Evolutionary conservation across 1,140 invertebrate genomes (phyloP), one percentile per base, ranked within the genome.

Genomic region (Plectus sambesii): DNA sequence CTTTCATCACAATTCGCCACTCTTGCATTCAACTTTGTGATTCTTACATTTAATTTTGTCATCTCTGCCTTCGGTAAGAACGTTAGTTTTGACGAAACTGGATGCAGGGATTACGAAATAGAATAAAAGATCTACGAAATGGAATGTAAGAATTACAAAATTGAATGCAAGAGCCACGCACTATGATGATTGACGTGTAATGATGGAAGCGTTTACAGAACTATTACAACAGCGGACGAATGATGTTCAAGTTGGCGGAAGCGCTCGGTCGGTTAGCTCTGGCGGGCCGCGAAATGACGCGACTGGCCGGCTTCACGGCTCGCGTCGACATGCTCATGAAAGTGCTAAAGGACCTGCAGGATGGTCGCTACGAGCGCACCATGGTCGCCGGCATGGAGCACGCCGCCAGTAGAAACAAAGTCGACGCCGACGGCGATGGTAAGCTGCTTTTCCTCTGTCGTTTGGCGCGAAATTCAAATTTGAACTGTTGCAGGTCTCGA

Each of bases 201-300:
- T 24, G 8, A 47, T 9, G 24, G 29, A 8, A 49, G 40, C 8
- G 40, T 40, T 78, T 76, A 20, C 71, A 82, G 73, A 78, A 84
- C 61, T 97, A 98, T 66, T 97, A 97, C 70, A 89, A 85, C 9
- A 88, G 85, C 72, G 92, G 92, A 0, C 76, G 90, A 12, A 97
- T 97, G 90, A 74, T 97, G 62, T 80, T 97, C 2, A 90, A 93
- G 69, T 77, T 97, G 72, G 90, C 90, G 1, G 88, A 96, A 74
- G 89, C 90, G 24, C 88, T 97, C 60, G 92, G 90, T 5, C 78
- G 90, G 35, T 73, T 97, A 20, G 85, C 96, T 4, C 70, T 96
- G 38, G 88, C 90, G 23, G 88, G 90, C 2, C 75, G 89, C 54
- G 92, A 98, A 71, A 76, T 97, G 73, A 92, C 87, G 4, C 77